Evolutionary conservation across 37 sponge, comb jelly and placozoan genomes (phyloP).

Genomic region (Theonella swinhoei): DNA sequence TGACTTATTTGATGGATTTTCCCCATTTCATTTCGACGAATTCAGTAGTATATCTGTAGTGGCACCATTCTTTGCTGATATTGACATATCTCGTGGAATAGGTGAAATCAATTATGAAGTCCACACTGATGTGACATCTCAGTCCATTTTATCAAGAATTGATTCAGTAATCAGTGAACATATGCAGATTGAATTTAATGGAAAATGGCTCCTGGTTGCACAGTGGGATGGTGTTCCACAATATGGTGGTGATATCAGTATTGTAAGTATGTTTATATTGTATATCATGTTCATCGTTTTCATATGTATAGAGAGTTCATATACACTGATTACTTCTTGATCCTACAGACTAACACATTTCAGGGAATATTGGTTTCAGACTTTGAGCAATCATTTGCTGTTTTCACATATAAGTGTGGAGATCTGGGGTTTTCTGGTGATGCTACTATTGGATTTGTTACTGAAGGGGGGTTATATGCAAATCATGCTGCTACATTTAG

Average conservation of each 20-base stretch:
- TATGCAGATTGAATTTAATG: neutral
- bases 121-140: neutral
- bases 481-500: neutral
- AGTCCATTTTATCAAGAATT: neutral
- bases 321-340: no score
- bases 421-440: neutral
- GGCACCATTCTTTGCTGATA: neutral
- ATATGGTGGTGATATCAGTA: neutral
- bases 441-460: conserved; percentile 1
- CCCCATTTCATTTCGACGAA: neutral
- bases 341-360: conserved; percentile 12
- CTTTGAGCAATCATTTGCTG: neutral
- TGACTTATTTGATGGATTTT: neutral
- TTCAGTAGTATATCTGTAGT: neutral
- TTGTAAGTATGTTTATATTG: neutral
- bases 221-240: no score
- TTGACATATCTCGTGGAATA: neutral
- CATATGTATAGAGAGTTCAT: no score
- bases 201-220: neutral
- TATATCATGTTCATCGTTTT: no score
- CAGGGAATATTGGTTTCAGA: neutral
- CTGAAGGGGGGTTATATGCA: neutral
- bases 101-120: neutral
- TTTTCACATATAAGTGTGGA: conserved; percentile 5
- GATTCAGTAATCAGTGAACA: neutral